Base-by-base conservation (phyloP, 92 coral and sea anemone species). In the Blastomussa wellsi region DNA sequence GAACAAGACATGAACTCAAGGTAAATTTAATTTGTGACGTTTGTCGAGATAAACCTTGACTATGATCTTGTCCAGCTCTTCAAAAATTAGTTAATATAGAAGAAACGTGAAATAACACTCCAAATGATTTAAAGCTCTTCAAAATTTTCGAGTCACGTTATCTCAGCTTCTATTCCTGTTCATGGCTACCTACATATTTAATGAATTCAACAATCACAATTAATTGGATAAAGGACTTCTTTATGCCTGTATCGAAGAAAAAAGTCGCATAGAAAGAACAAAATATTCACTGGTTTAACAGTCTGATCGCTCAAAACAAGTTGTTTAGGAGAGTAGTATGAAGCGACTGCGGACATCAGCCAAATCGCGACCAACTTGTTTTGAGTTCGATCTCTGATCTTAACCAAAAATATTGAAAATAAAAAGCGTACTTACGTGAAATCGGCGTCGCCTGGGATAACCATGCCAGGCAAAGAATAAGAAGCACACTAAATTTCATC, bases 361-460 rank as follows among this genome's bases (percentile, higher is more conserved):
- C 75, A 71, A 44, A 71, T 52, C 78, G 78, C 81, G 74, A 42
- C 48, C 72, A 41, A 75, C 87, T 83, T 83, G 87, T 83, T 83
- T 83, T 83, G 81, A 83, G 81, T 83, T 83, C 87, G 80, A 74
- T 83, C 79, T 73, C 79, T 75, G 87, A 83, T 83, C 87, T 74
- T 83, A 60, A 57, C 87, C 35, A 83, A 69, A 83, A 64, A 83
- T 73, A 74, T 83, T 83, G 80, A 85, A 76, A 85, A 85, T 39
- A 72, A 67, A 12, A 55, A 42, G 77, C 81, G 60, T 71, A 94
- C 98, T 92, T 90, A 94, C 98, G 85, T 86, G 91, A 72, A 67
- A 94, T 86, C 55, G 98, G 98, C 77, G 95, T 90, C 62, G 98
- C 98, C 84, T 90, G 92, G 29, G 95, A 85, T 3, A 93, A 89